phyloP scores from a whole-genome alignment of 2,888 invertebrate species.

The Schizotus pectinicornis region DNA sequence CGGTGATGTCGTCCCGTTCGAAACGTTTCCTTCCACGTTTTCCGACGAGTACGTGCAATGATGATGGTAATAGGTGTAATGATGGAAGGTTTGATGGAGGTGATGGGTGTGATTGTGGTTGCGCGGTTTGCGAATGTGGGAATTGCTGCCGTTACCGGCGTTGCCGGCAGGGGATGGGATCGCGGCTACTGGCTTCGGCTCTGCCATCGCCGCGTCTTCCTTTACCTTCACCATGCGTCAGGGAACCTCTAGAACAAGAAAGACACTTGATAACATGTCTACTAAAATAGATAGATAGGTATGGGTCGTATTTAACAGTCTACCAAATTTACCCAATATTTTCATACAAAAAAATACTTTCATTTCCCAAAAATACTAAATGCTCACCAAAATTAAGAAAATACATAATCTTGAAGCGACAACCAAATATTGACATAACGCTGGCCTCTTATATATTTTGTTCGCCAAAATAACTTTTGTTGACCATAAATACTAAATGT shows the following conservation, averaged over 20 bases:
- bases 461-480: too few relatives aligned
- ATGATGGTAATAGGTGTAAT: slow-evolving; percentile 55
- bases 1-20: slow-evolving; percentile 58
- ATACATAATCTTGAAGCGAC: too few relatives aligned
- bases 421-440: too few relatives aligned
- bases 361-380: too few relatives aligned
- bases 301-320: too few relatives aligned
- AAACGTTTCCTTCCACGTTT: slow-evolving; percentile 56
- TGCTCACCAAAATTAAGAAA: too few relatives aligned
- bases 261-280: too few relatives aligned
- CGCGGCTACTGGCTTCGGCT: slow-evolving; percentile 47
- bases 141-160: slow-evolving; percentile 20
- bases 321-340: too few relatives aligned
- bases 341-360: too few relatives aligned
- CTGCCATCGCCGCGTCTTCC: slow-evolving; percentile 55
- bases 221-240: slow-evolving; percentile 58
- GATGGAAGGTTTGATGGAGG: slow-evolving; percentile 59
- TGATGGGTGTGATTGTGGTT: slow-evolving; percentile 61
- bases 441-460: too few relatives aligned
- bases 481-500: too few relatives aligned
- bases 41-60: slow-evolving; percentile 62
- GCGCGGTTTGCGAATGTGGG: slow-evolving; percentile 41
- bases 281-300: too few relatives aligned
- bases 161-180: slow-evolving; percentile 29
- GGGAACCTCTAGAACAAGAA: slow-evolving; percentile 19